phyloP scores from a whole-genome alignment of 2,888 invertebrate genomes.

The Bedellia somnulentella region DNA sequence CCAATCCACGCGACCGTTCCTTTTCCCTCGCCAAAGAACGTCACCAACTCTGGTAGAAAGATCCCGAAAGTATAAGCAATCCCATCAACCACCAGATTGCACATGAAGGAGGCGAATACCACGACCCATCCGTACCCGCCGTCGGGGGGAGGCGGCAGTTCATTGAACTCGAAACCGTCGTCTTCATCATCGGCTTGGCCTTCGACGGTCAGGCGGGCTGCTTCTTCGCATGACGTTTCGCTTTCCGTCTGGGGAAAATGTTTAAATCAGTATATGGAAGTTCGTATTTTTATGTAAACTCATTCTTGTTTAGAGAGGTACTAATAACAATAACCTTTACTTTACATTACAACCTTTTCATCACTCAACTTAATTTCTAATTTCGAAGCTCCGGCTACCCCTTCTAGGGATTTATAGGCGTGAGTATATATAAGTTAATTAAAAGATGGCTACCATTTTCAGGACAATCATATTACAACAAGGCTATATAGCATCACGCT shows the following conservation, averaged over 20 bases:
- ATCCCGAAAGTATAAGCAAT: constrained; percentile 99
- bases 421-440: too few relatives aligned
- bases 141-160: constrained; percentile 84
- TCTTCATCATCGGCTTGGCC: constrained; percentile 64
- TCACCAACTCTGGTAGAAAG: constrained; percentile 79
- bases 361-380: too few relatives aligned
- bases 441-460: too few relatives aligned
- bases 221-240: constrained; percentile 84
- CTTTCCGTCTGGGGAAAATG: constrained; percentile 72
- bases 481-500: too few relatives aligned
- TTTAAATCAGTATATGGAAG: not conserved
- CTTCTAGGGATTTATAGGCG: too few relatives aligned
- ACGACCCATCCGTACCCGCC: constrained; percentile 94
- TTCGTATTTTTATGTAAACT: too few relatives aligned
- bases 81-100: constrained; percentile 97
- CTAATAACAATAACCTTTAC: too few relatives aligned
- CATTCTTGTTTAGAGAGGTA: too few relatives aligned
- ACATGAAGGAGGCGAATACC: constrained; percentile 94
- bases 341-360: too few relatives aligned
- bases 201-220: constrained; percentile 74
- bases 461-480: too few relatives aligned
- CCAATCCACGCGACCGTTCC: constrained; percentile 93
- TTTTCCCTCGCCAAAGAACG: constrained; percentile 81
- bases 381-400: too few relatives aligned
- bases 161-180: constrained; percentile 68